phyloP scores from a whole-genome alignment of 2,113 vertebrate genomes.

The Stegostoma tigrinum region DNA sequence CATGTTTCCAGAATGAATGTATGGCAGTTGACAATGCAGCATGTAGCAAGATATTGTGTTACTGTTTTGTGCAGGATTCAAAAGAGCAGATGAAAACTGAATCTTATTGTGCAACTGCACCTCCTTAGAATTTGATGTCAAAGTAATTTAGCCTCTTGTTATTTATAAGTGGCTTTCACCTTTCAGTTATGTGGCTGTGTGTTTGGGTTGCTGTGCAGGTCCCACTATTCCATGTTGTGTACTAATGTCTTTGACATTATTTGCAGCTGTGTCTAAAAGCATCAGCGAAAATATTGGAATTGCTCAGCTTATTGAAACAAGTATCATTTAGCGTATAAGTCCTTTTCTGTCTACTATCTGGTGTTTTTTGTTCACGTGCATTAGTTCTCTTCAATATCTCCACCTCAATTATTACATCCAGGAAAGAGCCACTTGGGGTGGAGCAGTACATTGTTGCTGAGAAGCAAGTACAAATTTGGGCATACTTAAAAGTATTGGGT shows the following conservation, averaged over 20 bases:
- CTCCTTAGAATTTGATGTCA: conserved; percentile 31
- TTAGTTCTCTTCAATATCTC: neutral
- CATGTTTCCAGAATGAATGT: conserved; percentile 50
- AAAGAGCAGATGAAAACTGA: conserved; percentile 25
- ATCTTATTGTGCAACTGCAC: conserved; percentile 20
- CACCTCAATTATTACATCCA: neutral
- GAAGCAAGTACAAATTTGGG: neutral
- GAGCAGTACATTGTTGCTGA: neutral
- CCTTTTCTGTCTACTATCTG: neutral
- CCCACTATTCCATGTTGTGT: neutral
- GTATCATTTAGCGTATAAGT: neutral
- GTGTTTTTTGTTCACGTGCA: neutral
- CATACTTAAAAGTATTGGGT: neutral
- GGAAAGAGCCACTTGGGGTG: neutral
- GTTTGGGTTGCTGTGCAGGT: conserved; percentile 26
- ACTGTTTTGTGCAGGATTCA: conserved; percentile 42
- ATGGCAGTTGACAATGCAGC: conserved; percentile 51
- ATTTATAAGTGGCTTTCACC: conserved; percentile 31
- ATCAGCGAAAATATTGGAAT: neutral
- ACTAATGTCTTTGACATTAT: conserved; percentile 32
- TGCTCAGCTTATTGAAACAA: neutral
- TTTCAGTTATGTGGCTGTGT: conserved; percentile 16
- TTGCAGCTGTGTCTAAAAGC: conserved; percentile 37
- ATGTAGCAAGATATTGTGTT: conserved; percentile 54
- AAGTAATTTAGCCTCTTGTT: conserved; percentile 21